A percentile compares a stretch with the other conserved stretches of the same genome.
These are phyloP conservation scores for Diachrysia chrysitis DNA, from an alignment of 2,888 invertebrate genomes.

Conservation along the genomic window DNA sequence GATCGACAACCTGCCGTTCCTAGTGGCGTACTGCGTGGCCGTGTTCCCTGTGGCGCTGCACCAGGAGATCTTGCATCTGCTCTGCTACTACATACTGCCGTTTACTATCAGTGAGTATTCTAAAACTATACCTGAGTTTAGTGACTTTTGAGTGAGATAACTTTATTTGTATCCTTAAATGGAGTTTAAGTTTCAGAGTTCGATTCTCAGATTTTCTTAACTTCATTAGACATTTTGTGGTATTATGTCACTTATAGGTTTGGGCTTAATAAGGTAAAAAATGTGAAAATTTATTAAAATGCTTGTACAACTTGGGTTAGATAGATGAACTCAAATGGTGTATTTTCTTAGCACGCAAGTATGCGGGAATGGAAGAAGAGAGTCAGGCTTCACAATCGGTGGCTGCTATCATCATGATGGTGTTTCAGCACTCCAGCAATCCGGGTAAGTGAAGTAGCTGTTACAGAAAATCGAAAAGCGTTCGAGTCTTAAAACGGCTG, in stretches of 20 bases:
- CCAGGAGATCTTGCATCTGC: slow-evolving; percentile 97
- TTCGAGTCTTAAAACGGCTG: no score
- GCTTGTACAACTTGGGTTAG: no score
- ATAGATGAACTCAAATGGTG: no score
- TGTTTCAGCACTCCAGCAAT: slow-evolving; percentile 98
- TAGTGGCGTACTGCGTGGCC: slow-evolving; percentile 97
- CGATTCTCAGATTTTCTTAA: no score
- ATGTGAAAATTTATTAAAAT: no score
- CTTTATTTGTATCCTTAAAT: no score
- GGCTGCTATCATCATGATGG: slow-evolving; percentile 98
- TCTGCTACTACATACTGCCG: slow-evolving; percentile 98
- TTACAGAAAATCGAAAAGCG: not conserved
- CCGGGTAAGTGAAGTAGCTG: slow-evolving; percentile 90
- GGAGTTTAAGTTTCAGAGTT: no score
- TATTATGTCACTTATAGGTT: no score
- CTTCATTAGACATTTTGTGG: no score
- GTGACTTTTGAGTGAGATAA: no score
- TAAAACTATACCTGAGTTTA: not conserved
- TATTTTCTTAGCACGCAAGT: slow-evolving; percentile 90
- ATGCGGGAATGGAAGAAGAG: slow-evolving; percentile 92
- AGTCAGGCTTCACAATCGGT: slow-evolving; percentile 95
- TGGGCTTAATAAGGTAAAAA: no score
- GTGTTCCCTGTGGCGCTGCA: slow-evolving; percentile 97
- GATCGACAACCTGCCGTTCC: slow-evolving; percentile 98
- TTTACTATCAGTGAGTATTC: slow-evolving; percentile 96